Evolutionary conservation across 2,113 vertebrate genomes (phyloP).

Genomic region (Opisthocomus hoazin): DNA sequence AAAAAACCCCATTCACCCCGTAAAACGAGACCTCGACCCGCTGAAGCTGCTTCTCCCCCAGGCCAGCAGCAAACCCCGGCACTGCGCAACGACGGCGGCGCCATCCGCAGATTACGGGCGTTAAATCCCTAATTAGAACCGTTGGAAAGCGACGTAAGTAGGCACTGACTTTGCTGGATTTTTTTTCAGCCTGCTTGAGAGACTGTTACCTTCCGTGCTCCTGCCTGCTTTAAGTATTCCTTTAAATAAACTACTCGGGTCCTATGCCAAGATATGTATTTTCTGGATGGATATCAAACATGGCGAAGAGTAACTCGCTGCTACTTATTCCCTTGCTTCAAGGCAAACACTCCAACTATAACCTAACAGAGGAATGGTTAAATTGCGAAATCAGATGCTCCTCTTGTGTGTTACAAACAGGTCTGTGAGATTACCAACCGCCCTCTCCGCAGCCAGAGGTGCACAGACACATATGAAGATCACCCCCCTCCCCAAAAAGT

Average conservation of each 20-base stretch:
- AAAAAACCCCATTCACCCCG: not conserved
- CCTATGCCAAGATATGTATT: fast-evolving
- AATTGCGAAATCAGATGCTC: not conserved
- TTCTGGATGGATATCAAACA: not conserved
- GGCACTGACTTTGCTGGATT: not conserved
- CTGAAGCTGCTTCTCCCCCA: not conserved
- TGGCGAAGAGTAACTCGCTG: fast-evolving
- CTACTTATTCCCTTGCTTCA: fast-evolving
- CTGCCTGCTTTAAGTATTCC: not conserved
- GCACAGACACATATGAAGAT: fast-evolving
- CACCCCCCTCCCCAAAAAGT: fast-evolving
- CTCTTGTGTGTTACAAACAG: not conserved
- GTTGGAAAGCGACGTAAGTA: not conserved
- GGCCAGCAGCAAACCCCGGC: not conserved
- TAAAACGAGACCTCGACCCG: fast-evolving
- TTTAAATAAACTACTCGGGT: fast-evolving
- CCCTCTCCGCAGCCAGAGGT: too few relatives aligned
- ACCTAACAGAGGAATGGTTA: not conserved
- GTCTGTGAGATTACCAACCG: fast-evolving
- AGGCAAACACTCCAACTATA: fast-evolving
- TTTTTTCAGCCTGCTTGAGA: not conserved
- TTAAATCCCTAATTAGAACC: not conserved
- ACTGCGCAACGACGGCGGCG: fast-evolving
- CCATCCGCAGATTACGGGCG: fast-evolving
- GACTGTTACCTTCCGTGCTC: not conserved